Base-by-base conservation (phyloP, 2,113 vertebrate species). In the Labrus mixtus region DNA sequence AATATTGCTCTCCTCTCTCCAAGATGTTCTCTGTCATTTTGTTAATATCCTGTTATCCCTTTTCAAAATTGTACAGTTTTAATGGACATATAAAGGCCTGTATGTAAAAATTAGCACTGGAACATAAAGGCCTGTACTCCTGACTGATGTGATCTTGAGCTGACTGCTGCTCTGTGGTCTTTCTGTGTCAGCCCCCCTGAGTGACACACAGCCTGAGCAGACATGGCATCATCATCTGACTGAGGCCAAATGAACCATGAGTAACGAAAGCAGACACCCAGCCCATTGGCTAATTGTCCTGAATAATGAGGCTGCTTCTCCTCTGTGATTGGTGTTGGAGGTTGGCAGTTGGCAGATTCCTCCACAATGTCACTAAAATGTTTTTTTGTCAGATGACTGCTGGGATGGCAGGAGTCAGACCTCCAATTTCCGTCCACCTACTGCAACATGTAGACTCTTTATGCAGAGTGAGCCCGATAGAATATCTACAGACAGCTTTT, bases 241-340 rank as follows among this genome's bases (percentile, higher is more conserved):
- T 78, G 78, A 37, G 84, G 79, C 76, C 81, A 92, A 91, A 93
- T 85, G 84, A 86, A 83, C 81, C 84, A 16, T 87, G 86, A 91
- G 71, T 84, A 86, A 90, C 29, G 73, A 82, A 80, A 68, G 79
- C 66, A 64, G 78, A 82, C 74, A 71, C 76, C 1, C 45, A 82
- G 78, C 78, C 85, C 81, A 87, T 91, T 85, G 91, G 91, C 85
- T 87, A 91, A 91, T 90, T 86, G 78, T 88, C 76, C 77, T 90
- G 79, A 88, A 90, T 91, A 87, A 90, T 78, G 84, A 86, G 77
- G 48, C 57, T 17, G 69, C 48, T 56, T 67, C 82, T 83, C 10
- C 4, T 63, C 62, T 61, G 61, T 78, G 89, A 87, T 89, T 91
- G 90, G 87, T 74, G 73, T 0, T 54, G 36, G 79, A 80, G 77